Percentiles rank a stretch among this genome's conserved stretches.
Conservation (phyloP, 2,888 invertebrate genomes). For the Cordilura impudica region DNA sequence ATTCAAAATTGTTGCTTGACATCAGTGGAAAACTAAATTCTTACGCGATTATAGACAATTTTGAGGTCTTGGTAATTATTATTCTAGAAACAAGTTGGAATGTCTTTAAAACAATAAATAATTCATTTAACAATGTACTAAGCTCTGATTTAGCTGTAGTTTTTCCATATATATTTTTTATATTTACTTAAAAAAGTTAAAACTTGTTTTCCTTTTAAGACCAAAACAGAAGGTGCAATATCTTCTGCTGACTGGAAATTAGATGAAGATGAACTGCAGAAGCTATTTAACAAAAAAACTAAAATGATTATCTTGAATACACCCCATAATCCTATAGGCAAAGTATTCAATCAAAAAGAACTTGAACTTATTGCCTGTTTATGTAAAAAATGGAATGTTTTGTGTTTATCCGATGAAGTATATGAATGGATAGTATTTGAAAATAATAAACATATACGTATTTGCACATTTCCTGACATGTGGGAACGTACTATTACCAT, state of each 20-base stretch:
- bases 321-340: constrained; percentile 98
- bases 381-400: constrained; percentile 93
- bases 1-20: no score
- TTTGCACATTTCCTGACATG: constrained; percentile 97
- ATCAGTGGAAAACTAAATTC: no score
- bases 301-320: constrained; percentile 98
- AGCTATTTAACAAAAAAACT: constrained; percentile 90
- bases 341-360: constrained; percentile 84
- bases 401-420: constrained; percentile 97
- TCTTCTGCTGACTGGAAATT: constrained; percentile 92
- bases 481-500: constrained; percentile 98
- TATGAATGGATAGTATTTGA: constrained; percentile 98
- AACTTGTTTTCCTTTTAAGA: constrained; percentile 64
- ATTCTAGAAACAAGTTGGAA: no score
- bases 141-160: no score
- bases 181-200: no score
- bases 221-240: constrained; percentile 75
- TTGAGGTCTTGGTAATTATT: no score
- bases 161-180: background rate
- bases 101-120: no score
- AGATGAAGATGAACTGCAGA: constrained; percentile 88
- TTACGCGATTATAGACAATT: no score
- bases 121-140: no score
- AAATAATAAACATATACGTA: constrained; percentile 90
- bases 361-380: constrained; percentile 88